Base-by-base conservation (phyloP, 2,888 invertebrate genomes). In the Uropetala carovei region DNA sequence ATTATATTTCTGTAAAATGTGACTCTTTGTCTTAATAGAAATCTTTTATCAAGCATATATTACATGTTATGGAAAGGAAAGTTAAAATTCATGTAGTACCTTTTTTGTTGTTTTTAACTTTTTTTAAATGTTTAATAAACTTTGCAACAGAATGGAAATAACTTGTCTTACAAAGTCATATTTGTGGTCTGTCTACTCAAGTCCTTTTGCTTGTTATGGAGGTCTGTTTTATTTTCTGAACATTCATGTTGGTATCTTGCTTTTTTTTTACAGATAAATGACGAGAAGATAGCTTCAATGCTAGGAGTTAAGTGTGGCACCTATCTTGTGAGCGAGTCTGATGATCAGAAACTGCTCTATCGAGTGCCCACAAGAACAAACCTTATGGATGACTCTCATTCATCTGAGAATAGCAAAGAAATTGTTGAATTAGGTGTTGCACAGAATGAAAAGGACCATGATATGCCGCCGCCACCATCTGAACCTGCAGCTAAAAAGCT, bases 301-400 rank as follows among this genome's bases (percentile, higher is more conserved):
- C 64, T 93, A 18, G 92, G 92, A 22, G 86, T 93, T 14, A 92
- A 92, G 11, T 92, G 92, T 83, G 93, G 93, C 64, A 93, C 92
- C 7, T 93, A 93, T 56, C 92, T 86, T 84, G 92, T 93, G 56
- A 81, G 81, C 27, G 92, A 92, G 16, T 30, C 81, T 58, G 92
- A 89, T 60, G 92, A 92, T 60, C 92, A 89, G 58, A 92, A 92
- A 60, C 59, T 92, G 22, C 82, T 81, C 8, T 92, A 82, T 81
- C 89, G 91, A 81, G 60, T 57, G 16, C 82, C 83, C 10, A 27
- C 60, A 3, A 83, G 82, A 92, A 56, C 59, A 82, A 92, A 57
- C 58, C 0, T 83, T 16, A n/a, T 64, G n/a, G 60, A 83, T 59
- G 92, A 92, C 11, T 59, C 82, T 27, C 18, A 22, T 56, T 43